Evolutionary conservation across 2,797 vertebrate genomes (phyloP), one percentile per base, ranked within the genome.

Genomic region (Erethizon dorsatum): DNA sequence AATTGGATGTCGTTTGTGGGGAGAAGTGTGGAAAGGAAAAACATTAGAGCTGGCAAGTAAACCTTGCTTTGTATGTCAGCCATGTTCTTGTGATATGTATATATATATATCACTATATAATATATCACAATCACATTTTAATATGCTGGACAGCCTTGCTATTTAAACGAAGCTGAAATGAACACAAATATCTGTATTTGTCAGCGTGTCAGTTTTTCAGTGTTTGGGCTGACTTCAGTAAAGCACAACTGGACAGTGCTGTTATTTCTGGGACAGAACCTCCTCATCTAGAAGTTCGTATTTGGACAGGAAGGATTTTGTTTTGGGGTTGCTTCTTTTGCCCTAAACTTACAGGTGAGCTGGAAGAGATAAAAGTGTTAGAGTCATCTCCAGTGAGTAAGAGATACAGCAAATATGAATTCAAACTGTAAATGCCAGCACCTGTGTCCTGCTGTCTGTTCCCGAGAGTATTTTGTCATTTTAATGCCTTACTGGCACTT

Each of bases 91-190:
- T 31, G 65, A 18, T 78, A 15, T 14, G 24, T 33, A 69, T n/a
- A 13, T 33, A 71, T 28, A 73, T 50, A 24, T 47, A 28, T 47
- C 37, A 41, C 37, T 41, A 57, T 83, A 67, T 57, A 59, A 59
- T 65, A 45, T 69, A 50, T 37, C 31, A 65, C 6, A 88, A 4
- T 82, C 47, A 88, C 6, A 12, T 59, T 83, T 95, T 77, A 63
- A 41, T 80, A 41, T 41, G 20, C 37, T 77, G 45, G 78, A 84
- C 83, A 77, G 50, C 7, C 22, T 79, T 94, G 47, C 59, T 69
- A 9, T 78, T 86, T 92, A 65, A 71, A 94, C 91, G 37, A 84
- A 78, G 14, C n/a, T 59, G 73, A 88, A 88, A 57, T n/a, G 5
- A 91, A 78, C 52, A 59, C 6, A 71, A 63, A 80, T 57, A 17